Conservation (phyloP, 2,888 invertebrate species). For the Chalcosyrphus nemorum region DNA sequence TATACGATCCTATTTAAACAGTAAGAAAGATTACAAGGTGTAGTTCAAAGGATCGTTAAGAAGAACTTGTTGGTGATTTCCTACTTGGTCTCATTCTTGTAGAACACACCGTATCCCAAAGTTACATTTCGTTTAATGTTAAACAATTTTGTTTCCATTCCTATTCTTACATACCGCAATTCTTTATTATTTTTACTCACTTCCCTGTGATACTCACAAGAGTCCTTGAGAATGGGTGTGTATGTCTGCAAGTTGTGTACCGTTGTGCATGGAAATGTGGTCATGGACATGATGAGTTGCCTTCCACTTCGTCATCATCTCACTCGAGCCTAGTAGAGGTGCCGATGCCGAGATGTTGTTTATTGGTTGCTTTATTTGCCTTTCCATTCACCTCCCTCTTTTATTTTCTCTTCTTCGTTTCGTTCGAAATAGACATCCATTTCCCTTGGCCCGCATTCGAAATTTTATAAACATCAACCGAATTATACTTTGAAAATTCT, state of each 20-base stretch:
- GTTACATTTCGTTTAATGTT: too few relatives aligned
- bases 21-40: too few relatives aligned
- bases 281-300: slow-evolving; percentile 49
- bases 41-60: too few relatives aligned
- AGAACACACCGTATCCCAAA: slow-evolving; percentile 18
- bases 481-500: slow-evolving; percentile 25
- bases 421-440: slow-evolving; percentile 19
- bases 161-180: slow-evolving; percentile 2
- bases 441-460: slow-evolving; percentile 46
- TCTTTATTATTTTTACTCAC: slow-evolving; percentile 39
- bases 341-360: slow-evolving; percentile 33
- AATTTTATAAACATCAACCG: slow-evolving; percentile 47
- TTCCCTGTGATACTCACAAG: slow-evolving; percentile 36
- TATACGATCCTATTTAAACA: too few relatives aligned
- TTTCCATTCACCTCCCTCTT: slow-evolving; percentile 25
- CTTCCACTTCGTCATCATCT: slow-evolving; percentile 30
- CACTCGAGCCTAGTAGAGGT: not conserved
- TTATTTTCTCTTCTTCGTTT: too few relatives aligned
- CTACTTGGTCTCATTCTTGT: too few relatives aligned
- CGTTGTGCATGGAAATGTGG: slow-evolving; percentile 36
- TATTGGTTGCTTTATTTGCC: slow-evolving; percentile 45
- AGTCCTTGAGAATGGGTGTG: not conserved
- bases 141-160: not conserved
- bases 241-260: not conserved
- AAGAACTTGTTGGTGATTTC: too few relatives aligned